Base-by-base conservation (phyloP, 2,888 invertebrate genomes). In the Lasioglossum zephyrum region DNA sequence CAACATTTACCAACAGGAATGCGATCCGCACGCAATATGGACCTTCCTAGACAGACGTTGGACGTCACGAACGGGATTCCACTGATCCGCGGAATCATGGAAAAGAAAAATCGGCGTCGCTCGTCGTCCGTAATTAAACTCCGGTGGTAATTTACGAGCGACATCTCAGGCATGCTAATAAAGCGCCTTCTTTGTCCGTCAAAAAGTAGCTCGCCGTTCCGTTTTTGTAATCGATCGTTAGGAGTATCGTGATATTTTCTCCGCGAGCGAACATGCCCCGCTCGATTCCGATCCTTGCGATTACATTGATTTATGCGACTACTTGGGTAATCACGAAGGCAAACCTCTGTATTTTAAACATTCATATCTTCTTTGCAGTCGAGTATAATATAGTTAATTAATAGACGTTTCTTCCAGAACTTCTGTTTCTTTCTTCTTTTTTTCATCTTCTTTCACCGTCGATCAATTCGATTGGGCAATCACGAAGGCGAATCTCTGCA, bases 1-100 rank as follows among this genome's bases (percentile, higher is more conserved):
- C 81, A 91, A 90, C 83, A 87, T 86, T 88, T 87, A 86, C 79
- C 83, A 82, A 13, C 69, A 77, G 87, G 91, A 91, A 91, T 91
- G 90, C 79, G 90, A 85, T 83, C 78, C 76, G 36, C 66, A 72
- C 85, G 66, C 85, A 82, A 82, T 86, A 44, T 84, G 83, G 70
- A 81, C 86, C 77, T 90, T 91, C 90, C 86, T 89, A 85, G 89
- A 87, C 82, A 79, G 82, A 72, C 76, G 79, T 83, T 79, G 82
- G 81, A 82, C 84, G 77, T 82, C 83, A 80, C 36, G 49, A 82
- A 84, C 77, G 76, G 53, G 79, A 69, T 72, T 80, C 79, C 39
- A 80, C 75, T 66, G 79, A 60, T 77, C 85, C 80, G 49, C 36
- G 73, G 69, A 57, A n/a, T 57, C 57, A n/a, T 4, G 57, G 26